Evolutionary conservation across 2,797 vertebrate species (phyloP), one percentile per base, ranked within the genome.

Genomic region (Muscicapa striata): DNA sequence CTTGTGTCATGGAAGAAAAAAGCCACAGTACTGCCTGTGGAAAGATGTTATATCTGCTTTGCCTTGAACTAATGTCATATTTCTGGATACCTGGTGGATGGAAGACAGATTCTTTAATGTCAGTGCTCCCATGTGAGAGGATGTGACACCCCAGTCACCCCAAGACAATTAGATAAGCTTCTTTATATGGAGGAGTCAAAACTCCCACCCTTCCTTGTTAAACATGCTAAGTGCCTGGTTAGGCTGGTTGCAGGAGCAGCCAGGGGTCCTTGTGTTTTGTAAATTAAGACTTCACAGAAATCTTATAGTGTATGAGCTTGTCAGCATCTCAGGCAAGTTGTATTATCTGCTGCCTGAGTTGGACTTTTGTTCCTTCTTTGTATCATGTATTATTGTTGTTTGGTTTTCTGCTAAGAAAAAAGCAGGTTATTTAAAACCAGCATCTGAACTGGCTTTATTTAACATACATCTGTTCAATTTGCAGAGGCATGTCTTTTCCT

Each of bases 121-220:
- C 6, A 10, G 0, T 45, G 43, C 11, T 70, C 6, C 6, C 2
- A 3, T 0, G 0, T n/a, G 26, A 32, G 43, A 66, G 48, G 32
- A 38, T 52, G 43, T 32, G 55, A 11, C 8, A 9, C 5, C 10
- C 32, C 13, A 12, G 0, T 45, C 48, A 45, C 21, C 20, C 26
- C 27, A 19, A 45, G 59, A 54, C 12, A 43, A 36, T 38, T 82
- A 12, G 24, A n/a, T 11, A 30, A 16, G 36, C 18, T 55, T 41
- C 26, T 32, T 66, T 8, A 32, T 29, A 22, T 9, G 15, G 54
- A 57, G 13, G 40, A 67, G 22, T 29, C 5, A 51, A 40, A 83
- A 58, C 20, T 46, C 11, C 4, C 23, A 11, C 36, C 6, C 5
- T 22, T 46, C 18, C 19, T 55, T 19, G 5, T 24, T 29, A n/a